A percentile compares a stretch with the other conserved stretches of the same genome.
Evolutionary conservation across 2,888 invertebrate genomes (phyloP).

Genomic region (Melinaea marsaeus): DNA sequence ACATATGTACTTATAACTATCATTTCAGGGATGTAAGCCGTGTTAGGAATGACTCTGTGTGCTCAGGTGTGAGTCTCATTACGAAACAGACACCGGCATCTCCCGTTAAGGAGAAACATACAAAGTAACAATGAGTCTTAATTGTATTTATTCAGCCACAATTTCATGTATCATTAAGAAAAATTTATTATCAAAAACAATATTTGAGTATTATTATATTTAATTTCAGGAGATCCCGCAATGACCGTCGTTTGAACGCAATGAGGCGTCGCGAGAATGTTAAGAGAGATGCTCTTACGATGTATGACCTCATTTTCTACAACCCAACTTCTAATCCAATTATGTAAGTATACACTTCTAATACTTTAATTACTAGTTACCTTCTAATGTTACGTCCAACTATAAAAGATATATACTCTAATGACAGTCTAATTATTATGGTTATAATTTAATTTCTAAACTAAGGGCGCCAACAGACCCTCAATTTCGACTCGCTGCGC

Average conservation of each 20-base stretch:
- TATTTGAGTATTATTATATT: neutral
- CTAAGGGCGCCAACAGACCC: too few species aligned
- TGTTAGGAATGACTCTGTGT: constrained; percentile 70
- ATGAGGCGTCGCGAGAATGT: constrained; percentile 53
- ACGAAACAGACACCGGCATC: constrained; percentile 44
- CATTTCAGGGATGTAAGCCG: constrained; percentile 60
- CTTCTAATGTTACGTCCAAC: too few species aligned
- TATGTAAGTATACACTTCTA: constrained; percentile 67
- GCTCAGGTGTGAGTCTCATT: constrained; percentile 62
- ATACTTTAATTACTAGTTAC: neutral
- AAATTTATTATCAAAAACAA: neutral
- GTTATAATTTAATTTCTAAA: too few species aligned
- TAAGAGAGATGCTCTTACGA: constrained; percentile 83
- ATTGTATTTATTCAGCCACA: neutral
- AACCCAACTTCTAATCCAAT: constrained; percentile 90
- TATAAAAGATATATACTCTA: too few species aligned
- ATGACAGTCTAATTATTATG: too few species aligned
- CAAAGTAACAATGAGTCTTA: constrained; percentile 31
- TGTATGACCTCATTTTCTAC: constrained; percentile 95
- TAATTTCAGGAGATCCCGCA: constrained; percentile 48
- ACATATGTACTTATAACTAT: constrained; percentile 9
- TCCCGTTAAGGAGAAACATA: constrained; percentile 56
- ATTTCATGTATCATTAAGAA: neutral
- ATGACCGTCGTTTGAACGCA: constrained; percentile 56
- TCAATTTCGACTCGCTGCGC: too few species aligned